Conservation (phyloP, 2,888 invertebrate genomes). For the Camponotus fellah region DNA sequence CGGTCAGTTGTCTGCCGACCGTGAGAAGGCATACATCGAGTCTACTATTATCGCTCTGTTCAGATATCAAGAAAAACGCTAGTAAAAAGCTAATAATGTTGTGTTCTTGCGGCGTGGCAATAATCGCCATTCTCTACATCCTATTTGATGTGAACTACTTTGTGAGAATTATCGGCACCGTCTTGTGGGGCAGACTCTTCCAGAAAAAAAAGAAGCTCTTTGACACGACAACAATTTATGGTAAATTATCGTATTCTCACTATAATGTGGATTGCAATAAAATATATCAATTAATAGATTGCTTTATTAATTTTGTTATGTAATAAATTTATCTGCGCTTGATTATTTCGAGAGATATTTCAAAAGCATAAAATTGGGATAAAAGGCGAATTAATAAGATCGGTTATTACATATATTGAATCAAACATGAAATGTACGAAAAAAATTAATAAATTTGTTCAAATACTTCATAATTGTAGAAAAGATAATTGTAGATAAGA, state of each 20-base stretch:
- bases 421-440: not conserved
- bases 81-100: constrained; percentile 71
- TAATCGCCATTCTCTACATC: constrained; percentile 89
- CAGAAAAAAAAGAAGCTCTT: constrained; percentile 90
- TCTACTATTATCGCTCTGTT: not conserved
- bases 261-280: not conserved
- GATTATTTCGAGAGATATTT: not conserved
- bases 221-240: constrained; percentile 91
- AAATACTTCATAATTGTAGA: not conserved
- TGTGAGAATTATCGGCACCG: constrained; percentile 90
- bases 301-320: not conserved
- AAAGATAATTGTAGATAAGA: too few species aligned
- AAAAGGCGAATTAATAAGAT: too few species aligned
- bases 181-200: constrained; percentile 90
- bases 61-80: not conserved
- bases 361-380: not conserved
- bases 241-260: constrained; percentile 86
- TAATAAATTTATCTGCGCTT: not conserved
- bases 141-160: constrained; percentile 94
- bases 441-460: not conserved
- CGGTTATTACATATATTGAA: not conserved
- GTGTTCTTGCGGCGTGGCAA: constrained; percentile 72
- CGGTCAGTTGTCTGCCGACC: constrained; percentile 58
- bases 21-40: constrained; percentile 48
- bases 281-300: not conserved